phyloP scores from a whole-genome alignment of 2,888 invertebrate genomes.

The Gymnoscelis rufifasciata region DNA sequence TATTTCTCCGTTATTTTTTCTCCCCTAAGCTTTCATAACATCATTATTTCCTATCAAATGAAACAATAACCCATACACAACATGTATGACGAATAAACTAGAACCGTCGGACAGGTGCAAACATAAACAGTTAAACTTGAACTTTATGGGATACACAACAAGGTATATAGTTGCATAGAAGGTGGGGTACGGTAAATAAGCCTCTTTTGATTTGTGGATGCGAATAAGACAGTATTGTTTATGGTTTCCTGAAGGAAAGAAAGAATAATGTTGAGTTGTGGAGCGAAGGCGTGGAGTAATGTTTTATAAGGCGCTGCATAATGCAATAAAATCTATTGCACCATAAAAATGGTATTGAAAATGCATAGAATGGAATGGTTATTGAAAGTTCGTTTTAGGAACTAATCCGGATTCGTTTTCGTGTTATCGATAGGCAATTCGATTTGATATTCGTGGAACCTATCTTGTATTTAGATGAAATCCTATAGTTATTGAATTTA shows the following conservation, averaged over 20 bases:
- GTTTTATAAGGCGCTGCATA: background rate
- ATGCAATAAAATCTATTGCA: too few species aligned
- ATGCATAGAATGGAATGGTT: too few species aligned
- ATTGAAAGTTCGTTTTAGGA: too few species aligned
- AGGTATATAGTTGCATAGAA: slow-evolving; percentile 3
- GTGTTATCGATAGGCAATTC: too few species aligned
- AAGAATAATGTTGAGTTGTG: slow-evolving; percentile 40
- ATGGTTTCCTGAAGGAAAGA: slow-evolving; percentile 60
- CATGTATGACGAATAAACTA: slow-evolving; percentile 52
- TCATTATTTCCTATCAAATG: slow-evolving; percentile 36
- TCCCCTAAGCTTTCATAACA: slow-evolving; percentile 12
- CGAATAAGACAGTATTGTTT: slow-evolving; percentile 61
- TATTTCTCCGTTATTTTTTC: background rate
- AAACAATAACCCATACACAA: slow-evolving; percentile 61
- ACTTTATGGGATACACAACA: slow-evolving; percentile 23
- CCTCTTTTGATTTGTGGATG: slow-evolving; percentile 64
- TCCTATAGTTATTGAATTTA: too few species aligned
- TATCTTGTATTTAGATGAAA: too few species aligned
- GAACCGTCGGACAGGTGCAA: slow-evolving; percentile 34
- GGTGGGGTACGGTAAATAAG: slow-evolving; percentile 47
- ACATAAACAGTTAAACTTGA: slow-evolving; percentile 11
- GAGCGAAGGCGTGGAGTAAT: slow-evolving; percentile 9
- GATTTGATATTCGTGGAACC: too few species aligned
- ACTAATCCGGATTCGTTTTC: too few species aligned
- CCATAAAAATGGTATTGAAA: too few species aligned